Percentiles rank a stretch among this genome's conserved stretches.
Evolutionary conservation across 2,113 vertebrate genomes (phyloP).

Genomic region (Pygoscelis antarcticus): DNA sequence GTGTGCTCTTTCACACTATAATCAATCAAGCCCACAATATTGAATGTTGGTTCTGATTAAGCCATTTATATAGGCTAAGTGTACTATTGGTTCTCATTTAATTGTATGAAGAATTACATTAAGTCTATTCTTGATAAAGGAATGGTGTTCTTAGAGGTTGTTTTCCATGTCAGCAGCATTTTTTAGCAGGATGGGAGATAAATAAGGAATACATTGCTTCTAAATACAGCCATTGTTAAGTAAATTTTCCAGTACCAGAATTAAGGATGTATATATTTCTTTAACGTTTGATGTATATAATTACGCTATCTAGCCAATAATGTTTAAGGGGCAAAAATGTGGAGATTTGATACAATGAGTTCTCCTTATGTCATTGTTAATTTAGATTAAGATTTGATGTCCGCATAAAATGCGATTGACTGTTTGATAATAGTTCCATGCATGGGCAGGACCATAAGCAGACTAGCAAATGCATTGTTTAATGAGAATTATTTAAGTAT

Average conservation of each 20-base stretch:
- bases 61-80: neutral
- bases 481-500: neutral
- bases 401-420: neutral
- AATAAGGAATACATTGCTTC: neutral
- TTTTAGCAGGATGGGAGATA: neutral
- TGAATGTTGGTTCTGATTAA: neutral
- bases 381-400: neutral
- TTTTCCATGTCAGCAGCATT: neutral
- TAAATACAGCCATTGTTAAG: neutral
- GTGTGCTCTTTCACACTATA: neutral
- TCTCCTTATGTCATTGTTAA: neutral
- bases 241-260: neutral
- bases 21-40: neutral
- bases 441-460: neutral
- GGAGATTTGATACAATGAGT: neutral
- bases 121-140: neutral
- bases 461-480: neutral
- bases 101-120: neutral
- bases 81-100: neutral
- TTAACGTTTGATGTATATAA: neutral
- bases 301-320: neutral
- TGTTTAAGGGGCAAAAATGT: neutral
- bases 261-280: neutral
- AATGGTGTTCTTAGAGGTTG: neutral
- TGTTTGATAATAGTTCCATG: neutral